Base-by-base conservation (phyloP, 2,113 vertebrate species). In the Edolisoma coerulescens region DNA sequence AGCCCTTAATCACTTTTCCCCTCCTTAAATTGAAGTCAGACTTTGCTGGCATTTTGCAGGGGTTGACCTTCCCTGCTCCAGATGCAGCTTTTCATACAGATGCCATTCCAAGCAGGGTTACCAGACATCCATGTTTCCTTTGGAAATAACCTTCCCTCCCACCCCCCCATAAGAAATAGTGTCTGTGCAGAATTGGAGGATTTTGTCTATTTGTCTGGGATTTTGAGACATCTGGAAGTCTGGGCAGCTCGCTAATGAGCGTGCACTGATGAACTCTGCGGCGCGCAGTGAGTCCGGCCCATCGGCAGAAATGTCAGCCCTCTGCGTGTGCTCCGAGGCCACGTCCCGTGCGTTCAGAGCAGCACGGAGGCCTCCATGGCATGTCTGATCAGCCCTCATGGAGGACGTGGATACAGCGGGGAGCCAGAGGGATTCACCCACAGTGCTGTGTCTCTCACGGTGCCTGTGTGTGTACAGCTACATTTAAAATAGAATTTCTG, bases 181-280 rank as follows among this genome's bases (percentile, higher is more conserved):
- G 79, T 95, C 95, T 93, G 89, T 90, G 86, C 76, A 89, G 91
- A 89, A 81, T 54, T 52, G 86, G 73, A 96, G 79, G 73, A 49
- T 89, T 96, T 92, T 70, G 70, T 95, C 94, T 95, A 7, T 93
- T 95, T 96, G 93, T 95, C 93, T 96, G 95, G 96, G 80, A 92
- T 95, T 96, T 89, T 92, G 64, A 97, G 94, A 95, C 95, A 97
- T 96, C 96, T 96, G 95, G 95, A 90, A 95, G 91, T 96, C 95
- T 95, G 94, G 84, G 64, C 91, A 92, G 95, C 69, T 87, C 60
- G 11, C 81, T 96, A 96, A 96, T 89, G 94, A 96, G 91, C 83
- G 4, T 69, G 85, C 63, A 88, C 93, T 92, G 93, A 86, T 96
- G 96, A 95, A 93, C 94, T 95, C 86, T 35, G 64, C 41, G 32